Percentiles rank a stretch among this genome's conserved stretches.
Conservation (phyloP, 1,140 invertebrate species). For the Wiebesia pumilae region DNA sequence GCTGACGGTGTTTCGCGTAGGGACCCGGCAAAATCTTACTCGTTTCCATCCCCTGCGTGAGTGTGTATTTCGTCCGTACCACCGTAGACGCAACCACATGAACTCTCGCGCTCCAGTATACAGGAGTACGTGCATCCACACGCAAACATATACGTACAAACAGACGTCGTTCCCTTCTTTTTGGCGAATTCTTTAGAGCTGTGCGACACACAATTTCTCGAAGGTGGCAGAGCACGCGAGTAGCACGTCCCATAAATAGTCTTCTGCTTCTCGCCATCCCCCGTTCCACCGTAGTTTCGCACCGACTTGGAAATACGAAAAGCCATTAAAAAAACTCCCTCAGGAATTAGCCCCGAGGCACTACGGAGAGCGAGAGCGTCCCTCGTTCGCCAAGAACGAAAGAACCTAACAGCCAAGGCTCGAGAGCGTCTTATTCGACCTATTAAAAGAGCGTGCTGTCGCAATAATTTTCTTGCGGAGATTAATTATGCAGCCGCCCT, state of each 20-base stretch:
- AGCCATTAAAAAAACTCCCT: slow-evolving; percentile 51
- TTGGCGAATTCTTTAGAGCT: slow-evolving; percentile 25
- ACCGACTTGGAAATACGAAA: slow-evolving; percentile 36
- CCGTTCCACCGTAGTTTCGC: not conserved
- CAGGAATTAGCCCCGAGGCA: slow-evolving; percentile 38
- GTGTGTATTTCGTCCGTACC: no score
- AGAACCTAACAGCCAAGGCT: not conserved
- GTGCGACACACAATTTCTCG: slow-evolving; percentile 28
- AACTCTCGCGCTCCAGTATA: no score
- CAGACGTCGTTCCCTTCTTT: not conserved
- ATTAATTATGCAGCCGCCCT: slow-evolving; percentile 48
- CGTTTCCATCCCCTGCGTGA: slow-evolving; percentile 7
- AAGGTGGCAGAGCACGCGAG: slow-evolving; percentile 46
- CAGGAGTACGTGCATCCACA: no score
- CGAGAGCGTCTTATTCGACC: slow-evolving; percentile 33
- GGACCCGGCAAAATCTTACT: slow-evolving; percentile 61
- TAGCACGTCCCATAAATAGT: slow-evolving; percentile 58
- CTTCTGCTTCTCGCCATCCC: not conserved
- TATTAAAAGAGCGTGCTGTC: slow-evolving; percentile 45
- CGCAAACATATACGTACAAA: not conserved
- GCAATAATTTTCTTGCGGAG: slow-evolving; percentile 39
- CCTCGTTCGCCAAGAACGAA: not conserved
- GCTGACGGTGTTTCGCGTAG: slow-evolving; percentile 68
- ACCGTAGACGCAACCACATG: no score
- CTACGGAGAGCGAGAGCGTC: not conserved